These are phyloP conservation scores for Serripes groenlandicus DNA, from an alignment of 2,888 invertebrate species.

Conservation along the genomic window DNA sequence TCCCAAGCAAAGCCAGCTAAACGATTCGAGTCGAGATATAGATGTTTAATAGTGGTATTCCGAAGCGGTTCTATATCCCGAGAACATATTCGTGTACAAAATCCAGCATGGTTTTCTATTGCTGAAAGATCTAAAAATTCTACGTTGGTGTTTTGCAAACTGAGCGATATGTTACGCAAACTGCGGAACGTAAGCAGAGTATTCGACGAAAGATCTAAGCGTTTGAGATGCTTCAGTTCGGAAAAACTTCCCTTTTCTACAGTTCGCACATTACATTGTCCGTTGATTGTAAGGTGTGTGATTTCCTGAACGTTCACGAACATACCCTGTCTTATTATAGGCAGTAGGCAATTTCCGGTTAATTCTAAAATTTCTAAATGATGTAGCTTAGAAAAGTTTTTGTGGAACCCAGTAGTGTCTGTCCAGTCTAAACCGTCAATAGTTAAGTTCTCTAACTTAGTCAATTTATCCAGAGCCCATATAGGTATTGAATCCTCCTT, in stretches of 20 bases:
- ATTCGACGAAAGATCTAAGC: conserved; percentile 38
- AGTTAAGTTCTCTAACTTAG: background rate
- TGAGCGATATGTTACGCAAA: conserved; percentile 23
- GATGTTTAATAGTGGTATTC: background rate
- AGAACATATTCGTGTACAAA: background rate
- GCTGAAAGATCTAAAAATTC: conserved; percentile 13
- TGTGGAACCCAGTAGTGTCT: background rate
- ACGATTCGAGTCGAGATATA: background rate
- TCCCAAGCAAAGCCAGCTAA: background rate
- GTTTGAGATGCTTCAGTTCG: conserved; percentile 13
- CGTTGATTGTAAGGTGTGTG: conserved; percentile 24
- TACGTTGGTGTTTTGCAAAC: conserved; percentile 14
- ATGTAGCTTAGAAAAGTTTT: background rate
- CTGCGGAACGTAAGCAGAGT: conserved; percentile 23
- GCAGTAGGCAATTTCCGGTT: background rate
- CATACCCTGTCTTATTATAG: background rate
- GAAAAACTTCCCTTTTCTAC: conserved; percentile 37
- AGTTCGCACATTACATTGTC: conserved; percentile 15
- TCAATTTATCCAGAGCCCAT: background rate
- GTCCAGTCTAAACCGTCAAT: background rate
- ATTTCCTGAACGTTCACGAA: background rate
- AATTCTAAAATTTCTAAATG: background rate
- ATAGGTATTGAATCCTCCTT: background rate
- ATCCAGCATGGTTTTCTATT: conserved; percentile 23
- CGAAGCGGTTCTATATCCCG: background rate